Evolutionary conservation across 2,888 invertebrate species (phyloP), one percentile per base, ranked within the genome.

Genomic region (Drosophila tanythrix): DNA sequence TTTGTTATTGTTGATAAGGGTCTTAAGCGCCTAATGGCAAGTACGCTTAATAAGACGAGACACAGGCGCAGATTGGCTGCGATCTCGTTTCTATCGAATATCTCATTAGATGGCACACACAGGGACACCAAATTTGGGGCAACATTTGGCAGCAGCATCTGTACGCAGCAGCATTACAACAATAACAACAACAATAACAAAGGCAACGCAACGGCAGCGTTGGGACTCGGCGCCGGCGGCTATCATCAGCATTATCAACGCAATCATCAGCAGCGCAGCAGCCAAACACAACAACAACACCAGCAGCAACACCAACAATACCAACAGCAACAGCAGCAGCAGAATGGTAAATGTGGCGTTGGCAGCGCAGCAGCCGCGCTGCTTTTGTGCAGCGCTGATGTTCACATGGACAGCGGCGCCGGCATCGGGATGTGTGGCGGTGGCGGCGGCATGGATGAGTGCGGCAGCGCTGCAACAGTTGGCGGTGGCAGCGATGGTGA

Each of bases 21-120:
- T 84, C 46, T 43, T 76, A 65, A 91, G 86, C 91, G 93, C 93
- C 92, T 93, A 93, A 93, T 93, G 93, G 93, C 93, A 93, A 93
- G 92, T 93, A 92, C 93, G 90, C 91, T 92, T 67, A 93, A 93
- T 90, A 93, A 93, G 89, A 95, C 95, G 91, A 95, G 96, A 94
- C 96, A 97, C 91, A 95, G 97, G 92, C 95, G 97, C 94, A 95
- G 98, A 93, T 95, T 98, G 89, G 98, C 98, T 92, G 99, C 99
- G 85, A 95, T 98, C 91, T 97, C 97, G 91, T 99, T 99, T 94
- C 95, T 99, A 87, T 96, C 98, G 63, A 99, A 98, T 94, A 99
- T 99, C 92, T 98, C 98, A 76, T 94, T 99, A 77, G 98, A 98
- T 94, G 98, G 98, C 81, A 96, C 96, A 86, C 96, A 97, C 93